phyloP scores from a whole-genome alignment of 2,113 vertebrate genomes.

The Spea bombifrons region DNA sequence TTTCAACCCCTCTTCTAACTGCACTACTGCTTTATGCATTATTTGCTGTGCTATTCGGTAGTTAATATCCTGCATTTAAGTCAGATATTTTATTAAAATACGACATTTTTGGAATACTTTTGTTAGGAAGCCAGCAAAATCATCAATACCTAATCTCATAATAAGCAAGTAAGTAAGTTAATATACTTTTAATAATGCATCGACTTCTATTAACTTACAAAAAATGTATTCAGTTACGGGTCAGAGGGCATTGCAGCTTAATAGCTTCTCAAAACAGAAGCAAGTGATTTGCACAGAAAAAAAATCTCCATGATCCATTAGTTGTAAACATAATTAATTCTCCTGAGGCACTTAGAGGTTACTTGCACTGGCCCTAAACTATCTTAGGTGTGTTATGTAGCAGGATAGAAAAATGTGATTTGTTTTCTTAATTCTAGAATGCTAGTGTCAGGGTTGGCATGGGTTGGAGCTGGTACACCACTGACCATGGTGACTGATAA shows the following conservation, averaged over 20 bases:
- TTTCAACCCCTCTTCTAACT: no score
- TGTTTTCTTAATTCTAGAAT: neutral
- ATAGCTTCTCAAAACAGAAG: neutral
- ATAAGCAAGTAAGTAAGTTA: no score
- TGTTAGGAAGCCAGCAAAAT: no score
- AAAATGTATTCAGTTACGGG: neutral
- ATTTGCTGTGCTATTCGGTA: no score
- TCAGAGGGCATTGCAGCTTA: neutral
- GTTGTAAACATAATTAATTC: neutral
- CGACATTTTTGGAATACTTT: no score
- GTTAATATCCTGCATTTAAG: no score
- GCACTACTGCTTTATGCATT: no score
- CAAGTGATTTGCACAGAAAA: neutral
- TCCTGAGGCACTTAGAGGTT: constrained; percentile 6
- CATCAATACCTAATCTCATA: no score
- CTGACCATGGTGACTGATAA: no score
- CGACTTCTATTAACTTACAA: neutral
- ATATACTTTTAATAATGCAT: neutral
- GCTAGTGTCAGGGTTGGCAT: no score
- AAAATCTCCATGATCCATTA: constrained; percentile 7
- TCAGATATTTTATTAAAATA: no score
- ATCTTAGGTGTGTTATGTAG: neutral
- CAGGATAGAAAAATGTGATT: neutral
- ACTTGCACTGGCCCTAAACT: neutral
- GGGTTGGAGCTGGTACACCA: no score